phyloP scores from a whole-genome alignment of 2,888 invertebrate genomes.

The Notodonta dromedarius region DNA sequence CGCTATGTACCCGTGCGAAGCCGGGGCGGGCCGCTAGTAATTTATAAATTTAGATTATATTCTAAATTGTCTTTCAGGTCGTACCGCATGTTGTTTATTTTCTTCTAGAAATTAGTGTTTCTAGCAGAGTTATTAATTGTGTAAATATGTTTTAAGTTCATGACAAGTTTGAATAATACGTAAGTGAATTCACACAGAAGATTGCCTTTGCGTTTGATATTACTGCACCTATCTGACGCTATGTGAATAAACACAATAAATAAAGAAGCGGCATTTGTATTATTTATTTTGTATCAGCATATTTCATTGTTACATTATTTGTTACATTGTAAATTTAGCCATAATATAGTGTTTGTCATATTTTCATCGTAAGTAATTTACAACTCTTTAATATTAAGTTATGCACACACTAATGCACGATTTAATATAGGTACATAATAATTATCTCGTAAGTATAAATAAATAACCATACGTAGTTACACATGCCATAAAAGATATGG shows the following conservation, averaged over 20 bases:
- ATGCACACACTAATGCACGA: constrained; percentile 78
- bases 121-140: too few species aligned
- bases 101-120: too few species aligned
- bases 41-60: too few species aligned
- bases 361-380: constrained; percentile 75
- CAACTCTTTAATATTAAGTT: constrained; percentile 77
- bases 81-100: too few species aligned
- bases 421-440: constrained; percentile 70
- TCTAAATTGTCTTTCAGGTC: too few species aligned
- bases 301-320: constrained; percentile 83
- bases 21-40: too few species aligned
- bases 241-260: constrained; percentile 64
- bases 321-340: constrained; percentile 81
- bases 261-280: constrained; percentile 84
- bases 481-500: constrained; percentile 81
- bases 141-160: too few species aligned
- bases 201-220: too few species aligned
- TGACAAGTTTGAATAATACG: too few species aligned
- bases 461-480: constrained; percentile 76
- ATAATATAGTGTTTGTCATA: constrained; percentile 70
- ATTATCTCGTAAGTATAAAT: constrained; percentile 73
- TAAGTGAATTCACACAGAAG: too few species aligned
- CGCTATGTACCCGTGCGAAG: too few species aligned
- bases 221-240: too few species aligned
- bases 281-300: constrained; percentile 81